These are phyloP conservation scores for Chrysochloris asiatica DNA, from an alignment of 2,113 vertebrate species.

Conservation along the genomic window DNA sequence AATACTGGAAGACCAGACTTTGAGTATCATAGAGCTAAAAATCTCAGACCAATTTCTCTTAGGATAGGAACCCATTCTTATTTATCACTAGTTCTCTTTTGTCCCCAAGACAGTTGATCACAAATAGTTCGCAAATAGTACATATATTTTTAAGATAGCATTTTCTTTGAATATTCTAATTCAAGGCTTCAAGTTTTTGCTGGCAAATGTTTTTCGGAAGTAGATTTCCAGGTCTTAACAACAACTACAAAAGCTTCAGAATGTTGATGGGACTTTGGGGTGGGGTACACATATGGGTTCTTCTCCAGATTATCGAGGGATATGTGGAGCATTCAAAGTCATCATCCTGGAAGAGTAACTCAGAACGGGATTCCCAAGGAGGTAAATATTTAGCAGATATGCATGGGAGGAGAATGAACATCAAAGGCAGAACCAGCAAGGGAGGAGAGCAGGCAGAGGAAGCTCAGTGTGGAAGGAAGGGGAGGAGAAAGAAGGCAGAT, in stretches of 20 bases:
- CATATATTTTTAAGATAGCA: background rate
- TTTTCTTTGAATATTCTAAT: background rate
- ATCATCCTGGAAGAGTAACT: background rate
- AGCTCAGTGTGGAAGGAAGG: background rate
- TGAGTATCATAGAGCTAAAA: background rate
- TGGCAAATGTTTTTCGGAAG: background rate
- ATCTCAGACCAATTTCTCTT: background rate
- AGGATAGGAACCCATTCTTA: background rate
- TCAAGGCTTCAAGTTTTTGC: background rate
- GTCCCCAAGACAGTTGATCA: background rate
- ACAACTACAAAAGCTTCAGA: background rate
- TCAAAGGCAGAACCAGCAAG: background rate
- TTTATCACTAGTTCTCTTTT: background rate
- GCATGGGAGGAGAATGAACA: background rate
- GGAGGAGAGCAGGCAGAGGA: background rate
- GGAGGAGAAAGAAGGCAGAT: too few relatives aligned
- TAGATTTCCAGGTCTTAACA: background rate
- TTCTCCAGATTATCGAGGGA: fast-evolving
- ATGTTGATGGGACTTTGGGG: background rate
- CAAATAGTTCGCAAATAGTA: background rate
- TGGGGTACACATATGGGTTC: too few relatives aligned
- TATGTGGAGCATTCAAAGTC: too few relatives aligned
- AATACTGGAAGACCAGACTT: too few relatives aligned
- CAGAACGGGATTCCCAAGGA: background rate
- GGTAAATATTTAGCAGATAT: background rate